phyloP scores from a whole-genome alignment of 2,888 invertebrate species.

The Mimumesa dahlbomi region DNA sequence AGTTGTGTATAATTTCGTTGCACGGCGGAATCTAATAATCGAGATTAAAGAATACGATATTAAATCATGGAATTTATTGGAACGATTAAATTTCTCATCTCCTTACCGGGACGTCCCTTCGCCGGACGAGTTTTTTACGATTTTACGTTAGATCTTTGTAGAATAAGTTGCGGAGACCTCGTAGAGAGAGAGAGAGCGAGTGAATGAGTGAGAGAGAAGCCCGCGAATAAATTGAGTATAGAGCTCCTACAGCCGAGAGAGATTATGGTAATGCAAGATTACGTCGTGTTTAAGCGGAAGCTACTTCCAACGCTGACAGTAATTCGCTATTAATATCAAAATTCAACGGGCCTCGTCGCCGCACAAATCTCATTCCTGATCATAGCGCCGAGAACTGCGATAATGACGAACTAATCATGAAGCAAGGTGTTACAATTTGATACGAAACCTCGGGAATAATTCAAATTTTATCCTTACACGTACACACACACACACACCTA shows the following conservation, averaged over 20 bases:
- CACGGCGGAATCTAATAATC: too few relatives aligned
- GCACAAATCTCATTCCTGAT: not conserved
- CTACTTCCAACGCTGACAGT: conserved; percentile 23
- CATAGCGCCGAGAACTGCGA: not conserved
- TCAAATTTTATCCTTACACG: too few relatives aligned
- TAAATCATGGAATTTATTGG: conserved; percentile 6
- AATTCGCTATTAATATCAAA: conserved; percentile 38
- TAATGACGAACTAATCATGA: too few relatives aligned
- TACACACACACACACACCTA: too few relatives aligned
- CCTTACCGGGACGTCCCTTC: not conserved
- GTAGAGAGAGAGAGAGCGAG: too few relatives aligned
- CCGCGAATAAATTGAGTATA: conserved; percentile 44
- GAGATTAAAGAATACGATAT: conserved; percentile 4
- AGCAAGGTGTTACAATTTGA: too few relatives aligned
- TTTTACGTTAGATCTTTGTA: conserved; percentile 18
- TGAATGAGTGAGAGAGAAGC: too few relatives aligned
- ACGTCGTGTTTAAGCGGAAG: conserved; percentile 38
- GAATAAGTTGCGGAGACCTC: not conserved
- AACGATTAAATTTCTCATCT: conserved; percentile 34
- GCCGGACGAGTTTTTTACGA: conserved; percentile 17
- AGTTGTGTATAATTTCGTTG: too few relatives aligned
- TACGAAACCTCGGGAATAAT: too few relatives aligned
- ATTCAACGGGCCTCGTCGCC: conserved; percentile 7
- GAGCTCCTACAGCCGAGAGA: conserved; percentile 25
- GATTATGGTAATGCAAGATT: conserved; percentile 51